Percentiles rank a stretch among this genome's conserved stretches.
These are phyloP conservation scores for Drosophila lacicola DNA, from an alignment of 2,888 invertebrate genomes.

Conservation along the genomic window DNA sequence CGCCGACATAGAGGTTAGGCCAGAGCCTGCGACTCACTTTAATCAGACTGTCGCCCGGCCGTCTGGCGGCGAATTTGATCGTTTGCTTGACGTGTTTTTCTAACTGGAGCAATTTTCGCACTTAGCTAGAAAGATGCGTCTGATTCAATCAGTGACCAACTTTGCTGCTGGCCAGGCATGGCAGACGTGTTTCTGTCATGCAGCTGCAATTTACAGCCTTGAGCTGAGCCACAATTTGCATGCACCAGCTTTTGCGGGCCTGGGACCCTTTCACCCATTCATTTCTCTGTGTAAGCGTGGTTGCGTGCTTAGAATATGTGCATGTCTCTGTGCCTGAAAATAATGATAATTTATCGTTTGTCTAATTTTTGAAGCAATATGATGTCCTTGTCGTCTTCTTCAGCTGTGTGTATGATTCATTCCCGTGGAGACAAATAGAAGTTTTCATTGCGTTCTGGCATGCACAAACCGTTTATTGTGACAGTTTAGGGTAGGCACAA, in stretches of 20 bases:
- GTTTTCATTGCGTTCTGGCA: constrained; percentile 52
- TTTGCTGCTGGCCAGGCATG: background rate
- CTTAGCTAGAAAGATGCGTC: too few species aligned
- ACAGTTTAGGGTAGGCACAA: constrained; percentile 60
- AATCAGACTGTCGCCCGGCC: constrained; percentile 55
- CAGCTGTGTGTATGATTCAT: constrained; percentile 21
- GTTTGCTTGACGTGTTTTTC: constrained; percentile 45
- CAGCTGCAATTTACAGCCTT: constrained; percentile 47
- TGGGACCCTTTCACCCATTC: constrained; percentile 33
- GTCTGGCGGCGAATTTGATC: constrained; percentile 55
- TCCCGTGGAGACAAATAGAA: constrained; percentile 65
- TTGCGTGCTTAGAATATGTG: background rate
- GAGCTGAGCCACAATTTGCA: constrained; percentile 31
- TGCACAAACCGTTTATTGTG: constrained; percentile 19
- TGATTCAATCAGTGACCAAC: constrained; percentile 11
- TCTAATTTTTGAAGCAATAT: constrained; percentile 66
- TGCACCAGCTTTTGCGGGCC: constrained; percentile 3
- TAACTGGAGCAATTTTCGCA: constrained; percentile 3
- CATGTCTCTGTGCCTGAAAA: constrained; percentile 36
- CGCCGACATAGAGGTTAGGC: constrained; percentile 32
- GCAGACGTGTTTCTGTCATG: constrained; percentile 57
- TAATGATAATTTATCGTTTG: constrained; percentile 76
- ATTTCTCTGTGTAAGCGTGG: constrained; percentile 8
- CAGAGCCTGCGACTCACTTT: constrained; percentile 19
- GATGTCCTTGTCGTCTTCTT: constrained; percentile 64